Conservation (phyloP, 2,797 vertebrate species). For the Thaleichthys pacificus region DNA sequence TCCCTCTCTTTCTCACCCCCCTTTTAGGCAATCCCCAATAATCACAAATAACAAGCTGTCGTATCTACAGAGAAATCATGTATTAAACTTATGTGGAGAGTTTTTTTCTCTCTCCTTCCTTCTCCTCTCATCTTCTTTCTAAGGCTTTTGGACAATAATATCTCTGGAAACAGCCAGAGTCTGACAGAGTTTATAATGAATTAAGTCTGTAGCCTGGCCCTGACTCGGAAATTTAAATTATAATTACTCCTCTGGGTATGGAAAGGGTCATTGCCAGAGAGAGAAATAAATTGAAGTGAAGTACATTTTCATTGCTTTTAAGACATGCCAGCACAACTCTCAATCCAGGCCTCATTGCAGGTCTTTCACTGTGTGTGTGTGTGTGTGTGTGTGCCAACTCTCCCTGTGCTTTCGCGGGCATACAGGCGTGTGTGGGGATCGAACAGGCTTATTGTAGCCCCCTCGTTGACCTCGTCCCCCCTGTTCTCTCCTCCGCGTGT, state of each 20-base stretch:
- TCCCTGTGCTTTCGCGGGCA: neutral
- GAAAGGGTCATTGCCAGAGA: constrained; percentile 76
- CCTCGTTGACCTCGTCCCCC: neutral
- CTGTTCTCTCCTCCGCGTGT: neutral
- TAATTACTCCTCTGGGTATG: constrained; percentile 82
- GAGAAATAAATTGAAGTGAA: constrained; percentile 82
- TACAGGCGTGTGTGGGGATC: too few relatives aligned
- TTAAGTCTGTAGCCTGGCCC: constrained; percentile 77
- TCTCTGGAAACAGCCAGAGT: constrained; percentile 74
- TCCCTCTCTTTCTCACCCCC: constrained; percentile 16
- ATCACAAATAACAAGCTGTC: constrained; percentile 82
- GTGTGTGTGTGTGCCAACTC: neutral
- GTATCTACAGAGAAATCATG: constrained; percentile 79
- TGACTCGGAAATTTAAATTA: constrained; percentile 84
- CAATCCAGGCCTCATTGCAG: constrained; percentile 61
- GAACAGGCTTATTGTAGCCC: neutral
- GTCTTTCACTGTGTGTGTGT: constrained; percentile 28
- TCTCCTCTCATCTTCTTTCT: constrained; percentile 70
- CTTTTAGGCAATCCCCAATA: constrained; percentile 62
- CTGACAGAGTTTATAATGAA: constrained; percentile 79
- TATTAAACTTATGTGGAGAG: constrained; percentile 69
- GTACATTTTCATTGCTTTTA: constrained; percentile 75
- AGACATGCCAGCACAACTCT: constrained; percentile 66
- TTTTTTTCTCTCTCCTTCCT: constrained; percentile 42
- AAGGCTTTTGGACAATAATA: constrained; percentile 77